These are phyloP conservation scores for Drosophila phalerata DNA, from an alignment of 2,888 invertebrate genomes.

Conservation along the genomic window DNA sequence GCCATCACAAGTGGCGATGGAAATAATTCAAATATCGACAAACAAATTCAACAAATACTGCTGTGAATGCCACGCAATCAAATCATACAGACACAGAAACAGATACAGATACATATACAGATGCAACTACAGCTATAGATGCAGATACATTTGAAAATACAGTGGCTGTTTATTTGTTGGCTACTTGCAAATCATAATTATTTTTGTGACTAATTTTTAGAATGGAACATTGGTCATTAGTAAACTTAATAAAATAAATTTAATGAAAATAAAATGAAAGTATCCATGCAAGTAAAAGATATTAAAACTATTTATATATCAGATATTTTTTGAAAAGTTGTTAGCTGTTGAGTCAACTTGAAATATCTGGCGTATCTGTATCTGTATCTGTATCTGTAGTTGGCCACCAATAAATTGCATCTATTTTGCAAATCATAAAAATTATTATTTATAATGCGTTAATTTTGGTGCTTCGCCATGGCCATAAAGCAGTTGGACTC, in stretches of 20 bases:
- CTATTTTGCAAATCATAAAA: constrained; percentile 72
- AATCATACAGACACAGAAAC: constrained; percentile 36
- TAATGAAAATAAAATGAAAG: neutral
- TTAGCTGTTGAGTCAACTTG: constrained; percentile 12
- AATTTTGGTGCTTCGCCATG: constrained; percentile 63
- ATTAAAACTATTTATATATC: neutral
- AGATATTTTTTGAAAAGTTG: too few relatives aligned
- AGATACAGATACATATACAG: constrained; percentile 17
- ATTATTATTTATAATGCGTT: constrained; percentile 79
- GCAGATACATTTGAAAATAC: constrained; percentile 1
- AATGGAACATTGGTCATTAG: constrained; percentile 3
- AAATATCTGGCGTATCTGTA: constrained; percentile 3
- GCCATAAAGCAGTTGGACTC: constrained; percentile 74
- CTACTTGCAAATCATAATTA: constrained; percentile 32
- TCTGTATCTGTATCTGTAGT: constrained; percentile 11
- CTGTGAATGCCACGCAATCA: constrained; percentile 40
- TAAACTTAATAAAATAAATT: neutral
- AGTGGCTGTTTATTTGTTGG: constrained; percentile 52
- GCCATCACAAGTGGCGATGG: constrained; percentile 58
- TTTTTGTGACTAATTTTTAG: constrained; percentile 46
- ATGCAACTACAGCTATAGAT: neutral
- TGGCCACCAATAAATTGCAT: constrained; percentile 57
- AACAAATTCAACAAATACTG: constrained; percentile 47
- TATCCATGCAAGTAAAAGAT: neutral
- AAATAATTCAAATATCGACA: constrained; percentile 77